phyloP scores from a whole-genome alignment of 2,888 invertebrate species.

The Melipona bicolor region DNA sequence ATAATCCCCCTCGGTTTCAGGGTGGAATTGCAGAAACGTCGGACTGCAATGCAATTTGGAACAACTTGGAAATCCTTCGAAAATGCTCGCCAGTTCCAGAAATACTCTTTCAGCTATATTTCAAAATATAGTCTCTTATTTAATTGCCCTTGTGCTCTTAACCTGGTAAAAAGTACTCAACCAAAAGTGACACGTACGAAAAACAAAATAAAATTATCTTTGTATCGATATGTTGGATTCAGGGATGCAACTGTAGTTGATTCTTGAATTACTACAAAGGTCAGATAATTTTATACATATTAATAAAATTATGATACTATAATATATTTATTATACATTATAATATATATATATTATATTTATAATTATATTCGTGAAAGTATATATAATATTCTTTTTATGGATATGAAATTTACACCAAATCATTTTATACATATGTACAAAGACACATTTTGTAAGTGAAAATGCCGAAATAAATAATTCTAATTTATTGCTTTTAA shows the following conservation, averaged over 20 bases:
- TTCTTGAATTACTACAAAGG: background rate
- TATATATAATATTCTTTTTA: too few relatives aligned
- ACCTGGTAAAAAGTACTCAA: constrained; percentile 11
- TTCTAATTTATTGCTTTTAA: too few relatives aligned
- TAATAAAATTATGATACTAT: background rate
- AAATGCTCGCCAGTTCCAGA: constrained; percentile 53
- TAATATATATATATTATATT: background rate
- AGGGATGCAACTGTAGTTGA: background rate
- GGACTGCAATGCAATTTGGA: constrained; percentile 37
- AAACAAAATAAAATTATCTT: constrained; percentile 41
- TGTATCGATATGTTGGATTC: background rate
- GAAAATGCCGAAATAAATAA: background rate
- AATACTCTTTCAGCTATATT: background rate
- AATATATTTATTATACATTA: background rate
- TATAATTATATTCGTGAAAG: too few relatives aligned
- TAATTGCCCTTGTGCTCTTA: background rate
- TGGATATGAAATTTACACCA: background rate
- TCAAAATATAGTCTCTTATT: background rate
- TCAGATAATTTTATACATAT: too few relatives aligned
- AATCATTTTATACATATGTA: background rate
- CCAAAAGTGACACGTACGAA: background rate
- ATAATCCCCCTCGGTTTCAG: constrained; percentile 39
- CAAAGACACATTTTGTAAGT: background rate
- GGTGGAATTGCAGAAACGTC: constrained; percentile 33
- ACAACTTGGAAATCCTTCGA: constrained; percentile 42